Base-by-base conservation (phyloP, 2,888 invertebrate species). In the Serripes groenlandicus region DNA sequence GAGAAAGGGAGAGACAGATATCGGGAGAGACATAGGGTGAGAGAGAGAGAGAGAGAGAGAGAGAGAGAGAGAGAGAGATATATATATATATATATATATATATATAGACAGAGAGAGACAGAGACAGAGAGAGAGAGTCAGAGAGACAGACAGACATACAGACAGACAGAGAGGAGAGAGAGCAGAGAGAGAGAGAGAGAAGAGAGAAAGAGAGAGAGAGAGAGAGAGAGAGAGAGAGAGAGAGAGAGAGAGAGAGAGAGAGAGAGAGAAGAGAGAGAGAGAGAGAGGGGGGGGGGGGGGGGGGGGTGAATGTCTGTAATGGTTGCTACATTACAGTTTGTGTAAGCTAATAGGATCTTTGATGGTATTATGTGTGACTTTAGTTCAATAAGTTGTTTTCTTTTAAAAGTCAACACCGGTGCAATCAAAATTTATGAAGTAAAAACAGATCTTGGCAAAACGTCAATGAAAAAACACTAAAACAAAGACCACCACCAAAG, bases 1-100 rank as follows among this genome's bases (percentile, higher is more conserved):
- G 9, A n/a, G 54, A n/a, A 23, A 54, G 49, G 54, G 70, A 76
- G 68, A 81, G 34, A 54, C 18, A 72, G 72, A 81, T 28, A 64
- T 18, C n/a, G 68, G 32, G 42, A 37, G 37, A 68, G 42, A 64
- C n/a, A 37, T 35, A 37, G 26, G 66, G 75, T 71, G 32, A 62
- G 52, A 64, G 28, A 58, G 34, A 64, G 60, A 60, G 60, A 23
- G 28, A 23, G 52, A 23, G 49, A 60, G 64, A 58, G 75, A 32
- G 52, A 28, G 71, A 71, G 71, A 32, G 32, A 37, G 26, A 42
- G 42, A 23, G 28, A 30, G 28, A 4, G 28, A 15, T n/a, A 28
- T 62, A 28, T 7, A 62, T 18, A 62, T 7, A 28, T 32, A 62
- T 5, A 30, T 32, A 62, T 30, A 62, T 23, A 28, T 18, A 62